These are phyloP conservation scores for Lithobates sylvaticus DNA, from an alignment of 2,797 vertebrate species.

Conservation along the genomic window DNA sequence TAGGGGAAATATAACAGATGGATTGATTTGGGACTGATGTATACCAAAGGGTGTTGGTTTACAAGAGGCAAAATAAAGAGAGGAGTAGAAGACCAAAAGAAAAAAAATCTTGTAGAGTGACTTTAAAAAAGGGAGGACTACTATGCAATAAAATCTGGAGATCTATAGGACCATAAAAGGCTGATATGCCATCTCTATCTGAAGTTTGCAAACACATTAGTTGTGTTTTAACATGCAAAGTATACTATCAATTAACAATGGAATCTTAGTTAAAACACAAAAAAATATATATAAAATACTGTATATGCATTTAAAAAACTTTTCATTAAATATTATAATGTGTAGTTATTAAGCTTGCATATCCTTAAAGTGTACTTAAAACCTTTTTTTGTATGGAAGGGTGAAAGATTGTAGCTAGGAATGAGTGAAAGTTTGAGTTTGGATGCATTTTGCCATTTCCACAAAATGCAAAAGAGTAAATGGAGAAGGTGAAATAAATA, in stretches of 20 bases:
- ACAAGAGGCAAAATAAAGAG: conserved; percentile 34
- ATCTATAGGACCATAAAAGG: neutral
- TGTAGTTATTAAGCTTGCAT: too few relatives aligned
- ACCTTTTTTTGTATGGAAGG: too few relatives aligned
- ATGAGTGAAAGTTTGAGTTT: too few relatives aligned
- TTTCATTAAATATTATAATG: too few relatives aligned
- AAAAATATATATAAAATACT: neutral
- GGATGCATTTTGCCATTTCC: too few relatives aligned
- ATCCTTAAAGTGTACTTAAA: too few relatives aligned
- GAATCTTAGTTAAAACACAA: neutral
- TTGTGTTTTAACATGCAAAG: neutral
- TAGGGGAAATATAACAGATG: conserved; percentile 53
- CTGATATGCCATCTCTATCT: neutral
- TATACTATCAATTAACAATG: neutral
- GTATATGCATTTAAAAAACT: too few relatives aligned
- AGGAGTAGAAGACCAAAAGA: neutral
- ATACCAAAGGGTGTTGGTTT: conserved; percentile 31
- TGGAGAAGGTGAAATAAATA: too few relatives aligned
- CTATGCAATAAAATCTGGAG: neutral
- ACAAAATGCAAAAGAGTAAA: too few relatives aligned
- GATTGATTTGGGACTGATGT: conserved; percentile 51
- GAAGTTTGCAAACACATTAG: neutral
- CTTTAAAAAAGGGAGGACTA: too few relatives aligned
- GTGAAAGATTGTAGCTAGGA: too few relatives aligned
- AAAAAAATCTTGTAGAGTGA: too few relatives aligned